phyloP scores from a whole-genome alignment of 2,113 vertebrate species.

The Hippocampus zosterae region DNA sequence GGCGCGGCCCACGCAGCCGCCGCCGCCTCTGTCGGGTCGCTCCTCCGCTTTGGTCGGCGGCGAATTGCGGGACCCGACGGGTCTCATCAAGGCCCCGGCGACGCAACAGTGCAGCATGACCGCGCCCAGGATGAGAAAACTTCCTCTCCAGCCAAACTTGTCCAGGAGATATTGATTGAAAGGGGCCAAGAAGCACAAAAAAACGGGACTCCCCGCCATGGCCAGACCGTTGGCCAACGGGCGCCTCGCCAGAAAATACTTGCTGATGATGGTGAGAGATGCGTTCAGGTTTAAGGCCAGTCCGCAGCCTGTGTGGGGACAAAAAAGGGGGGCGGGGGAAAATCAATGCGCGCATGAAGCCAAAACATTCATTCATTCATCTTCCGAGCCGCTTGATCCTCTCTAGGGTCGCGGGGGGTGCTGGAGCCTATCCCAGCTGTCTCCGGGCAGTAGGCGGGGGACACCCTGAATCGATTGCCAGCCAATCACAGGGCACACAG shows the following conservation, averaged over 20 bases:
- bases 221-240: conserved; percentile 77
- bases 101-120: conserved; percentile 79
- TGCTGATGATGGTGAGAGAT: conserved; percentile 82
- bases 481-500: too few species aligned
- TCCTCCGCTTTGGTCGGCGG: conserved; percentile 1
- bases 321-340: neutral
- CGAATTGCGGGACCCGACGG: conserved; percentile 34
- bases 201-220: conserved; percentile 79
- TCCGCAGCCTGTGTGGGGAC: conserved; percentile 69
- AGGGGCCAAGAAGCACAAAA: conserved; percentile 75
- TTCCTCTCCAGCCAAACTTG: conserved; percentile 79
- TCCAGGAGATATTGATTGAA: conserved; percentile 76
- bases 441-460: too few species aligned
- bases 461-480: too few species aligned
- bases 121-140: conserved; percentile 78
- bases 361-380: too few species aligned
- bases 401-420: too few species aligned
- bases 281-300: conserved; percentile 82
- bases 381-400: too few species aligned
- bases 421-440: too few species aligned
- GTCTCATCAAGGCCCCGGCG: conserved; percentile 80
- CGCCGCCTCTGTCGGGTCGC: neutral
- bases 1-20: conserved; percentile 52
- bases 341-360: conserved; percentile 1
- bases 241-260: conserved; percentile 78